phyloP scores from a whole-genome alignment of 2,113 vertebrate genomes.

The Halcyon malimbica region DNA sequence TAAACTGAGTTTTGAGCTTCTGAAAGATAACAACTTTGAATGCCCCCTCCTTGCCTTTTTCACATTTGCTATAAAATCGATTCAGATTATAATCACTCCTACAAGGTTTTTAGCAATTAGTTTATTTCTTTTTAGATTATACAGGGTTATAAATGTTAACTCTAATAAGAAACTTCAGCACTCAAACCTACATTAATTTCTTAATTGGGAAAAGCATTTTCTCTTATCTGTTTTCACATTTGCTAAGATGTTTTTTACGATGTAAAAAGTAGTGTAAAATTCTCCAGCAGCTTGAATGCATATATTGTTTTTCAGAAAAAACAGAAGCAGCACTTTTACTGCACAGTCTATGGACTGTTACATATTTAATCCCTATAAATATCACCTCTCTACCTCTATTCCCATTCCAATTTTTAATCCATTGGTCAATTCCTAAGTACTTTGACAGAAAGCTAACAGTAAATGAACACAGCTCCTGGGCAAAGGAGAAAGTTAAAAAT shows the following conservation, averaged over 20 bases:
- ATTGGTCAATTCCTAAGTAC: not conserved
- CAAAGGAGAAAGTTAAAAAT: not conserved
- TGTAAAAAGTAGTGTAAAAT: not conserved
- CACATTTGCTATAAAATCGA: not conserved
- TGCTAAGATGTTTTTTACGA: not conserved
- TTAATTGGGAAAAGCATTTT: not conserved
- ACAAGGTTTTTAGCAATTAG: not conserved
- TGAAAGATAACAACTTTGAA: not conserved
- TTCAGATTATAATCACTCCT: not conserved
- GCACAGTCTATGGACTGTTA: not conserved
- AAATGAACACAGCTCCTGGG: not conserved
- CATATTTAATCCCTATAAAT: not conserved
- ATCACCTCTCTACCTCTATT: not conserved
- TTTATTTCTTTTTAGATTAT: not conserved
- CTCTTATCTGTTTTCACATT: not conserved
- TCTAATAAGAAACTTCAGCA: not conserved
- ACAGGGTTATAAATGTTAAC: not conserved
- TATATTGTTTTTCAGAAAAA: not conserved
- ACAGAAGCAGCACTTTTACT: not conserved
- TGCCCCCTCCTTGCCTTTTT: fast-evolving
- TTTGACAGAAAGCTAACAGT: not conserved
- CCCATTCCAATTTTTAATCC: not conserved
- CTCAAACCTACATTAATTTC: not conserved
- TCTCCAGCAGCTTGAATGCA: not conserved
- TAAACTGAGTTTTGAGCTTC: not conserved